phyloP scores from a whole-genome alignment of 64 coral and sea anemone genomes.

The Acropora yongei region DNA sequence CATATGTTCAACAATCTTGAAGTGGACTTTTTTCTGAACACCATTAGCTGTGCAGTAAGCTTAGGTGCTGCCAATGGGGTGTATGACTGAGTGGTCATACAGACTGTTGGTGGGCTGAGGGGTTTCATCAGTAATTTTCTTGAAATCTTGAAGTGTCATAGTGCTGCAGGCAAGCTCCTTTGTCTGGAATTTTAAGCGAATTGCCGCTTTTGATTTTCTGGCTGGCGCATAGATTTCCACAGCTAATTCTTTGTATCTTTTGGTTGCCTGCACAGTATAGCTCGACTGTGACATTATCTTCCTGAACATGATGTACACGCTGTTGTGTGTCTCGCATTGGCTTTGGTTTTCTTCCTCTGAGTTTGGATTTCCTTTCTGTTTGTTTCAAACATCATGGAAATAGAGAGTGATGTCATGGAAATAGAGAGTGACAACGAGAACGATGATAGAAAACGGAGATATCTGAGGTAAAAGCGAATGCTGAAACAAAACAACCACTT shows the following conservation, averaged over 20 bases:
- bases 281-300: neutral
- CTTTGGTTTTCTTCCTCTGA: neutral
- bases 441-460: no score
- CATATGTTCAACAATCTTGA: conserved; percentile 17
- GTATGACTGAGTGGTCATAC: conserved; percentile 46
- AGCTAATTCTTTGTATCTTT: conserved; percentile 1
- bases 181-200: conserved; percentile 45
- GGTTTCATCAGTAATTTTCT: conserved; percentile 15
- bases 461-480: no score
- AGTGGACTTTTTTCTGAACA: conserved; percentile 11
- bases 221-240: conserved; percentile 8
- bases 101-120: conserved; percentile 15
- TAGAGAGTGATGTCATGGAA: no score
- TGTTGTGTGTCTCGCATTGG: neutral
- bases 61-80: conserved; percentile 37
- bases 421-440: no score
- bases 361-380: neutral
- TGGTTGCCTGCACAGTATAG: neutral
- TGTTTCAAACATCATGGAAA: neutral
- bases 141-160: conserved; percentile 31
- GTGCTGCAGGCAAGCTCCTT: conserved; percentile 34
- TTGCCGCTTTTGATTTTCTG: neutral
- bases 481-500: no score
- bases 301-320: neutral
- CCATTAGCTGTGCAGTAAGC: conserved; percentile 37